Evolutionary conservation across 2,113 vertebrate species (phyloP).

Genomic region (Bos taurus): DNA sequence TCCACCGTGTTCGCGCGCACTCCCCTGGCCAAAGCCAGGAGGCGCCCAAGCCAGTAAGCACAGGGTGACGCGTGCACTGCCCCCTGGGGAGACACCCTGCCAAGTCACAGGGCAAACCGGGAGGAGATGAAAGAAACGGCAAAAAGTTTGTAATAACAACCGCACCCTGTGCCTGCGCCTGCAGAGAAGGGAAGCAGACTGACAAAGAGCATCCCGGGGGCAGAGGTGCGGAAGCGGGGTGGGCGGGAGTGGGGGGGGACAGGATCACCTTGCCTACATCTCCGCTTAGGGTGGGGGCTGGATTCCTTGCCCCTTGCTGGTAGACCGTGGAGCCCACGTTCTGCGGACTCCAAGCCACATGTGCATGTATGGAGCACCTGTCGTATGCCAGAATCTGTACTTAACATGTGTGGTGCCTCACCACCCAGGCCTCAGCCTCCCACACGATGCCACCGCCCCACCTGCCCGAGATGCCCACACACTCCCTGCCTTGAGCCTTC

Average conservation of each 20-base stretch:
- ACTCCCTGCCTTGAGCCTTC: not conserved
- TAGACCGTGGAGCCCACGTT: not conserved
- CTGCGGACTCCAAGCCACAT: not conserved
- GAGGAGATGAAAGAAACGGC: not conserved
- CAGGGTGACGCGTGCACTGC: rapidly evolving
- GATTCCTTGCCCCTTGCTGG: not conserved
- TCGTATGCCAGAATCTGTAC: not conserved
- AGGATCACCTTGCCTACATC: not conserved
- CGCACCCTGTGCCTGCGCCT: not conserved
- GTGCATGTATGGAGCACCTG: not conserved
- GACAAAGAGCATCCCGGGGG: not conserved
- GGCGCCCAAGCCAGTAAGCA: not conserved
- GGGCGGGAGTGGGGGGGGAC: rapidly evolving
- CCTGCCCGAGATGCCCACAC: not conserved
- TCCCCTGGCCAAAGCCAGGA: not conserved
- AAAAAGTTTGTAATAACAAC: no score
- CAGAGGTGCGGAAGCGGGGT: rapidly evolving
- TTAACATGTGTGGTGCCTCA: not conserved
- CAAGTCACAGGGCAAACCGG: not conserved
- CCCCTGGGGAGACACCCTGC: rapidly evolving
- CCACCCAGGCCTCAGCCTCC: not conserved
- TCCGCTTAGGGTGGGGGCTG: not conserved
- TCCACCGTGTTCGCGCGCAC: rapidly evolving
- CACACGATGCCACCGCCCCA: not conserved
- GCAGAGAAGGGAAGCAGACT: not conserved